A percentile compares a stretch with the other conserved stretches of the same genome.
Conservation (phyloP, 2,888 invertebrate species). For the Mesochorus sp. region DNA sequence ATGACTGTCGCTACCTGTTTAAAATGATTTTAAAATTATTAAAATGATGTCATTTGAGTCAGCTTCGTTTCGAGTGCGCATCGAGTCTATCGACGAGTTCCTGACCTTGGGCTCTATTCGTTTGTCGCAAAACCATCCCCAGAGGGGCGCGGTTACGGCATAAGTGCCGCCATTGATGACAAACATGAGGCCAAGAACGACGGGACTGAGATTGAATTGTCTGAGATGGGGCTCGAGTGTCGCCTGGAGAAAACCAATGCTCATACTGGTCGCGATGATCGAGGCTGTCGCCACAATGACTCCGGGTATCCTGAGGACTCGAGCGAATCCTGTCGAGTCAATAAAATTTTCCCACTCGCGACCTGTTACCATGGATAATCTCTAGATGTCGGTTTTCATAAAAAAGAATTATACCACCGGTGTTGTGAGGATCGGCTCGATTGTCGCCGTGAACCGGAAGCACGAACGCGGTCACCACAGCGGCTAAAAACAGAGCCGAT, state of each 20-base stretch:
- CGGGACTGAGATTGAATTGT: conserved; percentile 87
- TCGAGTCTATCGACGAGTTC: too few relatives aligned
- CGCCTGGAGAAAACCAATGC: conserved; percentile 94
- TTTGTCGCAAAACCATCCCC: conserved; percentile 92
- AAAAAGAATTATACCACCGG: conserved; percentile 84
- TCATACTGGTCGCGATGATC: conserved; percentile 90
- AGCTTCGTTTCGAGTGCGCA: too few relatives aligned
- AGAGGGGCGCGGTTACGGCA: conserved; percentile 89
- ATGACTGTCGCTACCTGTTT: conserved; percentile 84
- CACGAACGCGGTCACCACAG: conserved; percentile 88
- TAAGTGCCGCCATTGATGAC: conserved; percentile 92
- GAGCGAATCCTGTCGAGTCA: conserved; percentile 85
- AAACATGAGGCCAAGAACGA: conserved; percentile 90
- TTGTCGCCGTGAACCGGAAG: conserved; percentile 87
- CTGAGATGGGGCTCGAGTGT: conserved; percentile 94
- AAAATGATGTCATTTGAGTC: too few relatives aligned
- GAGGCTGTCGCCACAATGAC: conserved; percentile 88
- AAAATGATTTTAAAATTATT: background rate
- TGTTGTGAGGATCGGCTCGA: conserved; percentile 83
- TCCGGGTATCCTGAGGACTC: conserved; percentile 88
- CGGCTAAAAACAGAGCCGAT: conserved; percentile 88
- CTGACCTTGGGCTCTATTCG: conserved; percentile 85
- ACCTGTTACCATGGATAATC: background rate
- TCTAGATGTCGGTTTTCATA: background rate
- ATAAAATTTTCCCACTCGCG: background rate